Evolutionary conservation across 2,888 invertebrate genomes (phyloP), one percentile per base, ranked within the genome.

Genomic region (Agonopterix alstromeriana): DNA sequence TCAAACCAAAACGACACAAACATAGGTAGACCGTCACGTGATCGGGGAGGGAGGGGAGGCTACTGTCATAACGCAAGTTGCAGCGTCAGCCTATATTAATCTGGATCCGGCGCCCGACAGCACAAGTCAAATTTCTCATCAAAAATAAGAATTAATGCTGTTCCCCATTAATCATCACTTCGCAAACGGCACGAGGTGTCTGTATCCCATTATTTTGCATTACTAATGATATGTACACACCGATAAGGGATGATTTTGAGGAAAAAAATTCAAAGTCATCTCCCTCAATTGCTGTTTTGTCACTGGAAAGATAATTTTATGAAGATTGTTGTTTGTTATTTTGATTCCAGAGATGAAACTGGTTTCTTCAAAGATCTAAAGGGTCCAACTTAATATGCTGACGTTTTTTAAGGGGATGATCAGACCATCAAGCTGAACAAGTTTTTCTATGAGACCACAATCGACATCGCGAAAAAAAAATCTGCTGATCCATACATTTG

Each of bases 141-240:
- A 86, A 84, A 87, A 87, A 88, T 88, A 86, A 85, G 86, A 87
- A 88, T 88, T 88, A 87, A 88, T 87, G 87, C 77, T 69, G 80
- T 82, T 75, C 77, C 74, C 78, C 87, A 88, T 88, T 87, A 88
- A 88, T 88, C 87, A 88, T 83, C 77, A 74, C 78, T 83, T 73
- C 65, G 82, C 87, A 88, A 86, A 87, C 83, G 80, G 86, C 86
- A 84, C 82, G 86, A 86, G 86, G 88, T 88, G 85, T 88, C 83
- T 69, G 85, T 82, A 82, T 84, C 86, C 84, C 86, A 88, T 88
- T 88, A 88, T 88, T 88, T 88, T 83, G 86, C 86, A 84, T 87
- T 88, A 88, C 88, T 86, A 88, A 88, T 88, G 87, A 86, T 87
- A 88, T 86, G 84, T 82, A 82, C 76, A 79, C 75, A 46, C 45